These are phyloP conservation scores for Acanthosepion esculentum DNA, from an alignment of 2,888 invertebrate species.

Conservation along the genomic window DNA sequence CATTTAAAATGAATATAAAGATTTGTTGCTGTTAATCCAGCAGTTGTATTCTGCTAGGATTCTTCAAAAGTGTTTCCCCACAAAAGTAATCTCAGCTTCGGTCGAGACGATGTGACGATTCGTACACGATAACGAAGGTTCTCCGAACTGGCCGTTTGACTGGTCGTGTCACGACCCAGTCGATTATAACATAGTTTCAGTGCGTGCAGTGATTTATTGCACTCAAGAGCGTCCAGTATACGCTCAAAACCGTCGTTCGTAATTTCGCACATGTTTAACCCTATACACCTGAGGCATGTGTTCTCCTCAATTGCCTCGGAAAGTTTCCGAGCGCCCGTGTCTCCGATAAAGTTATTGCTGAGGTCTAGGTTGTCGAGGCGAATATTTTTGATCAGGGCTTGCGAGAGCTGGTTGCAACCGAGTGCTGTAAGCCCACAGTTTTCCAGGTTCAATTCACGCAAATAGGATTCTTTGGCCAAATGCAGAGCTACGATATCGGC, in stretches of 20 bases:
- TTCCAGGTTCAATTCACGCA: slow-evolving; percentile 70
- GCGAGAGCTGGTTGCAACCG: slow-evolving; percentile 66
- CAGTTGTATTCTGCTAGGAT: slow-evolving; percentile 49
- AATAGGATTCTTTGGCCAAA: slow-evolving; percentile 64
- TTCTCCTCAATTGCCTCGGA: slow-evolving; percentile 69
- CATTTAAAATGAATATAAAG: not conserved
- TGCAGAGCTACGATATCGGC: slow-evolving; percentile 66
- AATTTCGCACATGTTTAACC: slow-evolving; percentile 73
- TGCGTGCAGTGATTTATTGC: slow-evolving; percentile 66
- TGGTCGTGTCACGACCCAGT: slow-evolving; percentile 65
- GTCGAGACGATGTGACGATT: slow-evolving; percentile 70
- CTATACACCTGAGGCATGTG: slow-evolving; percentile 63
- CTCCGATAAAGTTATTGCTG: slow-evolving; percentile 70
- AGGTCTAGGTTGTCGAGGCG: slow-evolving; percentile 68
- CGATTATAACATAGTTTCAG: slow-evolving; percentile 73
- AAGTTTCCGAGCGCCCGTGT: slow-evolving; percentile 66
- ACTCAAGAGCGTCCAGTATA: slow-evolving; percentile 68
- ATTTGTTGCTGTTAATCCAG: not conserved
- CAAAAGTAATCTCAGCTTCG: slow-evolving; percentile 70
- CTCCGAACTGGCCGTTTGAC: slow-evolving; percentile 65
- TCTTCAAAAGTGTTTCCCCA: slow-evolving; percentile 73
- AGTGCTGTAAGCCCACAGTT: slow-evolving; percentile 69
- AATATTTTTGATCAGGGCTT: slow-evolving; percentile 66
- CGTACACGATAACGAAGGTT: slow-evolving; percentile 69
- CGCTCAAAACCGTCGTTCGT: slow-evolving; percentile 71